Evolutionary conservation across 2,797 vertebrate genomes (phyloP), one percentile per base, ranked within the genome.

Genomic region (Acropternis orthonyx): DNA sequence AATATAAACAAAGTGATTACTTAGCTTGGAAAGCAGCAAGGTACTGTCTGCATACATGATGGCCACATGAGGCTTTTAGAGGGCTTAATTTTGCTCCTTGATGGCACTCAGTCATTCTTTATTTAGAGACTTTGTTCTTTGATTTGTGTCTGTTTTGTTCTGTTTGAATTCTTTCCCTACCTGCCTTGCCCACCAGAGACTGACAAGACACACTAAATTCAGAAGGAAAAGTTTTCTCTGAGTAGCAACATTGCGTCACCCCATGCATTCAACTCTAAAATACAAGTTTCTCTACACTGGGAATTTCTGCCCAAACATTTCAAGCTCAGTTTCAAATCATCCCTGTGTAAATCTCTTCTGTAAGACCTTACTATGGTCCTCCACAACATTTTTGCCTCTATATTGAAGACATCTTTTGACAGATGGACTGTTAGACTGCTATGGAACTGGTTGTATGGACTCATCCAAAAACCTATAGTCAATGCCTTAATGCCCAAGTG

Each of bases 11-110:
- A 74, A 44, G n/a, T 48, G 8, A 27, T 80, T 20, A 16, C 13
- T 77, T 14, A 37, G 28, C 21, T 23, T 30, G 9, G 11, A 83
- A 85, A 59, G 23, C 39, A 74, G 17, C 17, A 59, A 73, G 13
- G 3, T 36, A 44, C 15, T 66, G 14, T 18, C 22, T 63, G 4
- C 3, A 0, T 12, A 28, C 5, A 36, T 37, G 13, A 34, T 6
- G 3, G 20, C 5, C 22, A 13, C 7, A 4, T 7, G 3, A 18
- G 48, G 6, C 6, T 59, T 83, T 80, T 56, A 36, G 26, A 80
- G 19, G 49, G 24, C 12, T 67, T 63, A n/a, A 55, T 63, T 89
- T 93, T 34, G 2, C 9, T 48, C 51, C 36, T 72, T 41, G 12
- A 37, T 63, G 32, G 30, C 24, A 58, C 9, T 46, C 7, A 17